These are phyloP conservation scores for Pterocles burchelli DNA, from an alignment of 2,113 vertebrate genomes.

Conservation along the genomic window DNA sequence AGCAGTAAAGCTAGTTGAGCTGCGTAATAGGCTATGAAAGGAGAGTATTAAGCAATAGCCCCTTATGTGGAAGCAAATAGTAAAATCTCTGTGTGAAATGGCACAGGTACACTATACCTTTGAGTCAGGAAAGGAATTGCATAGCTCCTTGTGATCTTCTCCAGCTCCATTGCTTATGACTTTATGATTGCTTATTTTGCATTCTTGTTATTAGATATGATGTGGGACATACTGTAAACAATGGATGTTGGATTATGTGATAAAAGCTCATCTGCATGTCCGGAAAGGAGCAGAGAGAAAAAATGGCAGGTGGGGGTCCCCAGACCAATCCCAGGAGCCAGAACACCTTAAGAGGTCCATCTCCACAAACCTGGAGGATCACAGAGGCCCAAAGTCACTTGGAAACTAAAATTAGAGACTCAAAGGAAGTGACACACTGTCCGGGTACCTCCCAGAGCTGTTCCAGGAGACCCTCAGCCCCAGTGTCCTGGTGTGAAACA, in stretches of 20 bases:
- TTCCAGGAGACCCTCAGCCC: fast-evolving
- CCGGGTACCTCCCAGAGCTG: not conserved
- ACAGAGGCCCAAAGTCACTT: not conserved
- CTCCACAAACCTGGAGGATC: not conserved
- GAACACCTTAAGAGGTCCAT: not conserved
- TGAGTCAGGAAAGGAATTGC: not conserved
- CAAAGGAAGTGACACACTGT: not conserved
- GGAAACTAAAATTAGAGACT: not conserved
- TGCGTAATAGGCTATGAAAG: not conserved
- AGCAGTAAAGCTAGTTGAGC: not conserved
- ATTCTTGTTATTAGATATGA: not conserved
- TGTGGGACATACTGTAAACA: not conserved
- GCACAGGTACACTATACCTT: not conserved
- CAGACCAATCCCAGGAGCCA: not conserved
- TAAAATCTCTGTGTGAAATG: not conserved
- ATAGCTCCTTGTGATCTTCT: not conserved
- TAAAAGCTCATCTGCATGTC: not conserved
- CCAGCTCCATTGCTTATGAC: not conserved
- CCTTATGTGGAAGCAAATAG: not conserved
- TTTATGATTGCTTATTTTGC: not conserved
- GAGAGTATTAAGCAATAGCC: not conserved
- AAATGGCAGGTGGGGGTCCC: fast-evolving
- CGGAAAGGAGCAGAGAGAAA: not conserved
- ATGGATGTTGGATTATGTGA: not conserved
- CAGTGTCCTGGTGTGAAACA: not conserved